These are phyloP conservation scores for Festucalex cinctus DNA, from an alignment of 2,113 vertebrate genomes.

Conservation along the genomic window DNA sequence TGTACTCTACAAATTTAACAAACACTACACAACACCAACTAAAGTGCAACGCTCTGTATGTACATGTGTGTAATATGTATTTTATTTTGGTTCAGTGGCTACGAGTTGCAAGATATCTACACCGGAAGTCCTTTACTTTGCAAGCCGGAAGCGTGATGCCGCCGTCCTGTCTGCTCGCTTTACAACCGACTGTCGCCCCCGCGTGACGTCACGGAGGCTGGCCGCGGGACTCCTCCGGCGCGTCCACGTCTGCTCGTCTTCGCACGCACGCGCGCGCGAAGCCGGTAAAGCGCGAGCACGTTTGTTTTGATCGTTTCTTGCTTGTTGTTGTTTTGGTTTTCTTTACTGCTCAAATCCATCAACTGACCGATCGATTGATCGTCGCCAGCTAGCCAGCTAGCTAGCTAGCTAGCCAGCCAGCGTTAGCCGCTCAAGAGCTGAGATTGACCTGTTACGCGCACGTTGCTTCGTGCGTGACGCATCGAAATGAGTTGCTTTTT, in stretches of 20 bases:
- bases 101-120: too few species aligned
- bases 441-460: slow-evolving; percentile 6
- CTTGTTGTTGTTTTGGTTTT: too few species aligned
- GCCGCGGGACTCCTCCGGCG: slow-evolving; percentile 23
- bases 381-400: not conserved
- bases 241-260: slow-evolving; percentile 26
- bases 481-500: not conserved
- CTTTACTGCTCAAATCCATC: not conserved
- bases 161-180: not conserved
- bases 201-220: slow-evolving; percentile 49
- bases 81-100: too few species aligned
- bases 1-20: too few species aligned
- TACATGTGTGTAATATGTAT: too few species aligned
- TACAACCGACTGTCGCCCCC: not conserved
- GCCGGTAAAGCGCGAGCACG: not conserved
- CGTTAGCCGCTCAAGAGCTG: not conserved
- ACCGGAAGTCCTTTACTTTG: slow-evolving; percentile 11
- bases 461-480: not conserved
- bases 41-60: too few species aligned
- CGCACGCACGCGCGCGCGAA: slow-evolving; percentile 6
- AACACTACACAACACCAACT: too few species aligned
- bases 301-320: not conserved
- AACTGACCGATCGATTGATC: not conserved
- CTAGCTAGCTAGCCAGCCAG: slow-evolving; percentile 9
- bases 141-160: slow-evolving; percentile 1